phyloP scores from a whole-genome alignment of 2,888 invertebrate genomes.

The Yponomeuta sedellus region DNA sequence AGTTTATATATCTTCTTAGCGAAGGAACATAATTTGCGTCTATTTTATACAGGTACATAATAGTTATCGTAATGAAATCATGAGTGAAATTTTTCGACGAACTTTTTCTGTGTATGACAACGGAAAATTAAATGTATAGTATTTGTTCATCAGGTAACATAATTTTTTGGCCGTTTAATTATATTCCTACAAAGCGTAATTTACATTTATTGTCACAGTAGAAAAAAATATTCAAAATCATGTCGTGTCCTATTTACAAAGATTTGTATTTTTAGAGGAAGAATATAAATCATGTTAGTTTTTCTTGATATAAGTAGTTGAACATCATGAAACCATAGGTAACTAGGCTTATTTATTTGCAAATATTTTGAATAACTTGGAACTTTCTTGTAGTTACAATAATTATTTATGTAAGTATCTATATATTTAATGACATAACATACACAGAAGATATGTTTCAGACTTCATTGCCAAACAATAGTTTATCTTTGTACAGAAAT shows the following conservation, averaged over 20 bases:
- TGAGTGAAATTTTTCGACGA: not conserved
- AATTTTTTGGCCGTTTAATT: slow-evolving; percentile 60
- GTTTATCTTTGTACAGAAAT: slow-evolving; percentile 21
- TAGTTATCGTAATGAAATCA: not conserved
- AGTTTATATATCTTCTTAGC: slow-evolving; percentile 13
- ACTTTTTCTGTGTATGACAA: not conserved
- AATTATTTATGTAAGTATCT: slow-evolving; percentile 43
- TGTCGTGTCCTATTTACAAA: not conserved
- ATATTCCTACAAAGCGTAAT: slow-evolving; percentile 68
- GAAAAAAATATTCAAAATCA: slow-evolving; percentile 31
- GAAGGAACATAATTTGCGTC: slow-evolving; percentile 15
- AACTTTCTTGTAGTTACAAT: slow-evolving; percentile 37
- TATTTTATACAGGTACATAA: slow-evolving; percentile 6
- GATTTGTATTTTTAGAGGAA: not conserved
- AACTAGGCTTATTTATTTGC: not conserved
- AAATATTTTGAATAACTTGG: not conserved
- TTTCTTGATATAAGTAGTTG: no score
- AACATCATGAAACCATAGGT: not conserved
- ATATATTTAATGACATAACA: slow-evolving; percentile 24
- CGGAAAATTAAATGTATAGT: not conserved
- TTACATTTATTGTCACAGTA: slow-evolving; percentile 73
- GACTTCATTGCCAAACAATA: slow-evolving; percentile 30
- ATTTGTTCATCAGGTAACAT: slow-evolving; percentile 25
- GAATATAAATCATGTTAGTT: no score
- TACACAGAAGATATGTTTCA: slow-evolving; percentile 68